Percentiles rank a stretch among this genome's conserved stretches.
These are phyloP conservation scores for Dromas ardeola DNA, from an alignment of 2,113 vertebrate genomes.

Conservation along the genomic window DNA sequence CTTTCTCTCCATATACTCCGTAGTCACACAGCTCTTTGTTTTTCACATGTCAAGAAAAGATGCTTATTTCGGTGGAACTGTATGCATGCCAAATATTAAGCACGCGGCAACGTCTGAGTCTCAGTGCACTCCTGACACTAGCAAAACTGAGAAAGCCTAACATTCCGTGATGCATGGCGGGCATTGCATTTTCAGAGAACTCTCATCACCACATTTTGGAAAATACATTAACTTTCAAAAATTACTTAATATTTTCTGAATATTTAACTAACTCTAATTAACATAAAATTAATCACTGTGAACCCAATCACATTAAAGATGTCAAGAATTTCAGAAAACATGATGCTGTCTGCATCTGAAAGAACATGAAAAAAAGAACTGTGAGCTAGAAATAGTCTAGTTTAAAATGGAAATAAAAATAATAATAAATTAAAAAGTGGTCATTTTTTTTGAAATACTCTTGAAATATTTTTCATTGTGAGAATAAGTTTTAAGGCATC, in stretches of 20 bases:
- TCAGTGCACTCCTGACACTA: background rate
- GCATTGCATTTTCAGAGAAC: background rate
- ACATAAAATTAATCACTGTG: background rate
- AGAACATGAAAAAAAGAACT: background rate
- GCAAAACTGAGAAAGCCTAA: background rate
- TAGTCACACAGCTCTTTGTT: background rate
- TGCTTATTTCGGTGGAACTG: background rate
- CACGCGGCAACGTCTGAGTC: rapidly evolving
- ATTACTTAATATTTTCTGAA: background rate
- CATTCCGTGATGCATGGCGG: background rate
- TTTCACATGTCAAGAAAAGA: background rate
- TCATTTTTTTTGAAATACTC: background rate
- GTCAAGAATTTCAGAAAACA: background rate
- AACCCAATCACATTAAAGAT: background rate
- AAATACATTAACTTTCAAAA: background rate
- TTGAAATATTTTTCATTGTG: background rate
- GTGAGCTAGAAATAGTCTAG: background rate
- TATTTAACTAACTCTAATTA: background rate
- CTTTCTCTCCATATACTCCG: background rate
- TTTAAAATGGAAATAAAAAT: background rate
- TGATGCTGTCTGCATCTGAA: rapidly evolving
- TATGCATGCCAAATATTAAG: background rate
- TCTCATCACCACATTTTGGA: background rate
- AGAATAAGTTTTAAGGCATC: background rate
- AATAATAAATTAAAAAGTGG: background rate